Evolutionary conservation across 2,888 invertebrate species (phyloP).

Genomic region (Scaptodrosophila latifasciaeformis): DNA sequence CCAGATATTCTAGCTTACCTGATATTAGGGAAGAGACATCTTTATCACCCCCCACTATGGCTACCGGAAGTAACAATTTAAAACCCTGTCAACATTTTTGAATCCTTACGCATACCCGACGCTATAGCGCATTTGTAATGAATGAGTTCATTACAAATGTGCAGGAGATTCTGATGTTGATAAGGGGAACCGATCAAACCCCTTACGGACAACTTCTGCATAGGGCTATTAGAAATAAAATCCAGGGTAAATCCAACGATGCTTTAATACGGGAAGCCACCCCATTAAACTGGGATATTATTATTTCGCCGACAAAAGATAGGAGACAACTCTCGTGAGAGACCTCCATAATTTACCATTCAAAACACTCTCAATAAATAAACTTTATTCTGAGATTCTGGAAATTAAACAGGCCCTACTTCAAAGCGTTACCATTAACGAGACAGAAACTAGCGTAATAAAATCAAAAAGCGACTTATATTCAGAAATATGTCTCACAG

Average conservation of each 20-base stretch:
- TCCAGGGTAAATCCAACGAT: constrained; percentile 1
- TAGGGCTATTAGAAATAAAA: constrained; percentile 10
- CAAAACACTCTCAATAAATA: constrained; percentile 13
- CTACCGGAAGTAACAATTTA: neutral
- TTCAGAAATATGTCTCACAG: constrained; percentile 39
- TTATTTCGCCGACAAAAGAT: constrained; percentile 1
- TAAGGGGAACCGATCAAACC: neutral
- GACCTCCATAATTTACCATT: neutral
- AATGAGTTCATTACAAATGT: neutral
- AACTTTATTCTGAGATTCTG: no score
- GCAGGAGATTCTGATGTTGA: neutral
- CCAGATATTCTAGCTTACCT: neutral
- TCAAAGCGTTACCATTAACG: no score
- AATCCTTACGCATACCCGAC: neutral
- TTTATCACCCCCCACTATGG: neutral
- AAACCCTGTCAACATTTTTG: neutral
- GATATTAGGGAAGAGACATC: neutral
- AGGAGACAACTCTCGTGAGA: neutral
- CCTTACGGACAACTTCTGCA: neutral
- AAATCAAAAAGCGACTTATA: constrained; percentile 26
- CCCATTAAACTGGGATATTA: constrained; percentile 9
- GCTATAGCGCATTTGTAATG: neutral
- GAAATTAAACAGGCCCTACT: no score
- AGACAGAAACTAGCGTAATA: no score
- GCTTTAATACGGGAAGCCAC: neutral